Evolutionary conservation across 2,888 invertebrate species (phyloP).

Genomic region (Drosophila merina): DNA sequence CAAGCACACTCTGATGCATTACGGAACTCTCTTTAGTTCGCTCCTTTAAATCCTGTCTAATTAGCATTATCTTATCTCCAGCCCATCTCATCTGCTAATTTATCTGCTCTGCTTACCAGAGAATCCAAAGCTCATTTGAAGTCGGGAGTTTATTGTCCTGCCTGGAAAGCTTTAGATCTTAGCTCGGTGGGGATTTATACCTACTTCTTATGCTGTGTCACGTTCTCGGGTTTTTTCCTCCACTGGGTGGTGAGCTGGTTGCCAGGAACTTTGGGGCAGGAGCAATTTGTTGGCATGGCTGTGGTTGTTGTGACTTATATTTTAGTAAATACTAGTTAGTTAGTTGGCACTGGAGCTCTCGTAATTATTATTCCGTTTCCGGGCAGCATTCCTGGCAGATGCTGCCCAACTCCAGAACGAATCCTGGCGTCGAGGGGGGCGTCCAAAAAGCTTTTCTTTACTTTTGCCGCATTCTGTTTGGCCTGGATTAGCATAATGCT

Average conservation of each 20-base stretch:
- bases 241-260: neutral
- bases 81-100: constrained; percentile 33
- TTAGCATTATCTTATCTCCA: constrained; percentile 39
- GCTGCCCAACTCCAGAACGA: constrained; percentile 18
- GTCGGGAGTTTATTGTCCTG: constrained; percentile 60
- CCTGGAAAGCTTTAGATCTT: constrained; percentile 26
- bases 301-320: constrained; percentile 66
- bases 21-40: no score
- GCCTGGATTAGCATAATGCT: constrained; percentile 80
- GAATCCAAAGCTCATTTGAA: constrained; percentile 56
- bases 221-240: constrained; percentile 27
- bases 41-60: constrained; percentile 21
- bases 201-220: constrained; percentile 45
- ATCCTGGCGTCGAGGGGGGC: neutral
- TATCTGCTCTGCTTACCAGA: constrained; percentile 29
- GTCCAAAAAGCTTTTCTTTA: constrained; percentile 60
- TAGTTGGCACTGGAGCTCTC: constrained; percentile 53
- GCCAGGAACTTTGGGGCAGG: neutral
- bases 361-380: constrained; percentile 48
- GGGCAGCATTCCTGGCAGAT: constrained; percentile 36
- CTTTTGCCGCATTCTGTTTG: constrained; percentile 76
- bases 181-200: constrained; percentile 39
- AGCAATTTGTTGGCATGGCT: constrained; percentile 2
- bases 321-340: constrained; percentile 77
- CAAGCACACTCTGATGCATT: neutral